Evolutionary conservation across 1,140 invertebrate genomes (phyloP), one percentile per base, ranked within the genome.

Genomic region (Drosophila funebris): DNA sequence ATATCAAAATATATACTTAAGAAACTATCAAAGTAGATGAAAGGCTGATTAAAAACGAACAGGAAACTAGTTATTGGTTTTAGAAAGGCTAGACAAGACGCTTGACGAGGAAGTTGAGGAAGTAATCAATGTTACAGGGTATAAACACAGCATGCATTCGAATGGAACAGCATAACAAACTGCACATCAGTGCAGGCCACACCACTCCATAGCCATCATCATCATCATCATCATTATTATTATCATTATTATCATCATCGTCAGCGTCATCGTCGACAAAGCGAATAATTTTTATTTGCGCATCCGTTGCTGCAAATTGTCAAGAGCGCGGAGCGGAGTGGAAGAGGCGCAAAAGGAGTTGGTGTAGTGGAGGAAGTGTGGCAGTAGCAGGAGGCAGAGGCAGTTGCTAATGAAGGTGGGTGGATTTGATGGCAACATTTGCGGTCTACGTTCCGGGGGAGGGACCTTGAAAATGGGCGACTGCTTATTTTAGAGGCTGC

Each of bases 211-310:
- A 14, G 13, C 18, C 31, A 11, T 9, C 58, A 46, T 53, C 56
- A 48, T 53, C 27, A 41, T 24, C 37, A 43, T 43, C 18, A 36
- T 22, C 37, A 41, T 20, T 27, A 24, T 48, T 11, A 24, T 14
- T 13, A 16, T 13, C 20, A 48, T n/a, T 33, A 20, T 37, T 24
- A 24, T n/a, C 43, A 13, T 48, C 57, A 14, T 16, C 44, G 27
- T 41, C 66, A 13, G 58, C 53, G 36, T 44, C 68, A 71, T 27
- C 36, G 63, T 73, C 63, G 64, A 48, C 64, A 50, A 74, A 73
- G 79, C 79, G 71, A 68, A 79, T 79, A 79, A 83, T 80, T 83
- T 76, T 79, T 83, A 83, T 83, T 77, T 77, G 70, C 74, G 77
- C 79, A 83, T 83, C 76, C 79, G 79, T 72, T 75, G 74, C 50